Conservation (phyloP, 2,113 vertebrate species). For the Pseudolaguvia tuberculata region DNA sequence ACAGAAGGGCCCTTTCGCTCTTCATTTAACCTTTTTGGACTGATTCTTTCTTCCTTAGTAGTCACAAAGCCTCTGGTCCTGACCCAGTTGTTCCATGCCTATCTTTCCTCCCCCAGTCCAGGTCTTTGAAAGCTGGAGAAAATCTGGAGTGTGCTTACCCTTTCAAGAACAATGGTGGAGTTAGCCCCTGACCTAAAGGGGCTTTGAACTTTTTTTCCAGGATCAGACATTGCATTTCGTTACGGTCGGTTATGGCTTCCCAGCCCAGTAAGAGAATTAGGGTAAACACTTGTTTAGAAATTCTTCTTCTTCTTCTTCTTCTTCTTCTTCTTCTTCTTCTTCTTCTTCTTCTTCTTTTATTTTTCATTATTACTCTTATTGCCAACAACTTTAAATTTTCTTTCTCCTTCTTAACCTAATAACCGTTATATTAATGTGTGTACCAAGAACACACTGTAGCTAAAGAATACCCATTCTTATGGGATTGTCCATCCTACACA, state of each 20-base stretch:
- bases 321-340: slow-evolving; percentile 59
- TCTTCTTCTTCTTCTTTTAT: slow-evolving; percentile 57
- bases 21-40: slow-evolving; percentile 75
- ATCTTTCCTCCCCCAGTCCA: slow-evolving; percentile 67
- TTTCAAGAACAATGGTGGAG: slow-evolving; percentile 69
- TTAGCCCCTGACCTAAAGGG: slow-evolving; percentile 66
- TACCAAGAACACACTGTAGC: slow-evolving; percentile 56
- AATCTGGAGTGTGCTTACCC: slow-evolving; percentile 76
- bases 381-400: slow-evolving; percentile 50
- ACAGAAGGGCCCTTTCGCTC: slow-evolving; percentile 73
- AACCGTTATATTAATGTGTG: slow-evolving; percentile 47
- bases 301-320: slow-evolving; percentile 61
- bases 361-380: slow-evolving; percentile 56
- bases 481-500: slow-evolving; percentile 56
- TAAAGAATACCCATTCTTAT: slow-evolving; percentile 54
- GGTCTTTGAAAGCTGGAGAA: slow-evolving; percentile 68
- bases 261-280: slow-evolving; percentile 67
- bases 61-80: slow-evolving; percentile 68
- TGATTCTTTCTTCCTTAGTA: slow-evolving; percentile 59
- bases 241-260: slow-evolving; percentile 71
- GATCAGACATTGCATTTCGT: slow-evolving; percentile 69
- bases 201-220: slow-evolving; percentile 64
- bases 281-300: slow-evolving; percentile 73
- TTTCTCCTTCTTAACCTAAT: slow-evolving; percentile 47
- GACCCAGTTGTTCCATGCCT: slow-evolving; percentile 70